Evolutionary conservation across 92 coral and sea anemone species (phyloP).

Genomic region (Porites rus): DNA sequence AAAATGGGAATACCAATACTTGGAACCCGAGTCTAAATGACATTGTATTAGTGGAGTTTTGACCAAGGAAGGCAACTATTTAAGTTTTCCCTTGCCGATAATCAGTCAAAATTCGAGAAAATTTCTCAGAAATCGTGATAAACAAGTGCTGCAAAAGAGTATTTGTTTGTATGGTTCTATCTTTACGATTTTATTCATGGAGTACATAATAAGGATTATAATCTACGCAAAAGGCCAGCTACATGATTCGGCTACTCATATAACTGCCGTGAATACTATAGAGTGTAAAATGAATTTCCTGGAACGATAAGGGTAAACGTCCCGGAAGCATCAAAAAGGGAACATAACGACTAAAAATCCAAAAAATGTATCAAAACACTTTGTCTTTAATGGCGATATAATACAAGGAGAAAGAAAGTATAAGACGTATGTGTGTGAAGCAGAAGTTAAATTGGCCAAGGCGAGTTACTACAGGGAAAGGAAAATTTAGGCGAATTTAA

Average conservation of each 20-base stretch:
- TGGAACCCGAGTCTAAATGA: too few relatives aligned
- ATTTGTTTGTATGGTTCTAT: too few relatives aligned
- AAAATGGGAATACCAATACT: too few relatives aligned
- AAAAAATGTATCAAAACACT: neutral
- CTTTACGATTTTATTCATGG: too few relatives aligned
- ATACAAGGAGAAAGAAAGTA: neutral
- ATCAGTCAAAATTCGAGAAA: too few relatives aligned
- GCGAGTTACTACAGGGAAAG: too few relatives aligned
- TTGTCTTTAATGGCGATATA: neutral
- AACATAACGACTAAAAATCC: neutral
- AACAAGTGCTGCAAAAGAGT: too few relatives aligned
- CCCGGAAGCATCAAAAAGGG: neutral
- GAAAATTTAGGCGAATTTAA: too few relatives aligned
- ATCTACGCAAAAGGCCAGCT: neutral
- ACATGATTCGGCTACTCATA: neutral
- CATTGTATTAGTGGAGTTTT: neutral
- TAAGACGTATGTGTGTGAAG: neutral
- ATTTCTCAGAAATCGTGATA: too few relatives aligned
- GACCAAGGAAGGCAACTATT: neutral
- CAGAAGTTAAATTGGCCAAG: too few relatives aligned
- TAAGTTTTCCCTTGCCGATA: neutral
- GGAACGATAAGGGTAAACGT: neutral
- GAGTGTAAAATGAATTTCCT: neutral
- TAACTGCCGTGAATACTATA: neutral
- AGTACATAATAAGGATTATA: neutral